phyloP scores from a whole-genome alignment of 2,797 vertebrate species.

The Poeciliopsis turneri region DNA sequence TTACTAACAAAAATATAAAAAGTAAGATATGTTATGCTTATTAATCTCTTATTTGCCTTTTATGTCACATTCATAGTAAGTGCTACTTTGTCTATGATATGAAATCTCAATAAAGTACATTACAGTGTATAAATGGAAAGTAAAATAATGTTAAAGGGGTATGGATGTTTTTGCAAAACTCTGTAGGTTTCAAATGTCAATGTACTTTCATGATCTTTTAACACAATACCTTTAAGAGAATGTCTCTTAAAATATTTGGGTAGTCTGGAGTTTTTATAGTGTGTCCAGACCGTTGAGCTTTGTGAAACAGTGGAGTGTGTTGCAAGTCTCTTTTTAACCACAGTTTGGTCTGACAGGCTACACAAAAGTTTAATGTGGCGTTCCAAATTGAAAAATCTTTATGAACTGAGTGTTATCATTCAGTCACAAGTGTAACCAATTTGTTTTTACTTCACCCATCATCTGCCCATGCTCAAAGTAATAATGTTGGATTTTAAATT shows the following conservation, averaged over 20 bases:
- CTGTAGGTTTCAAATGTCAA: not conserved
- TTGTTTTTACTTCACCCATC: not conserved
- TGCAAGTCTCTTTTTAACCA: not conserved
- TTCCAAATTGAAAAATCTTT: not conserved
- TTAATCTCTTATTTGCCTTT: not conserved
- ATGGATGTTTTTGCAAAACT: not conserved
- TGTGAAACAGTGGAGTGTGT: not conserved
- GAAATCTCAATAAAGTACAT: not conserved
- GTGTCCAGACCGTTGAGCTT: not conserved
- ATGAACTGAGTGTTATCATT: not conserved
- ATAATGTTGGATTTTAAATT: not conserved
- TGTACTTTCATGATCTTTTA: not conserved
- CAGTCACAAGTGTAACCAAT: not conserved
- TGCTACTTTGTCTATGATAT: not conserved
- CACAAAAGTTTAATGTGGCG: not conserved
- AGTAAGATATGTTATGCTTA: not conserved
- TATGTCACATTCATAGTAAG: not conserved
- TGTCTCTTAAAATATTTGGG: not conserved
- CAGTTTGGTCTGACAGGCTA: slow-evolving; percentile 9
- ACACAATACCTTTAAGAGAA: not conserved
- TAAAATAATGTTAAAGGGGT: not conserved
- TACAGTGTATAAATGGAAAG: not conserved
- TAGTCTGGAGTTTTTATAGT: not conserved
- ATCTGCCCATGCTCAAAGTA: not conserved
- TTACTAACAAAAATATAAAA: not conserved